Conservation (phyloP, 2,797 vertebrate species). For the Euphonia xanthogaster region DNA sequence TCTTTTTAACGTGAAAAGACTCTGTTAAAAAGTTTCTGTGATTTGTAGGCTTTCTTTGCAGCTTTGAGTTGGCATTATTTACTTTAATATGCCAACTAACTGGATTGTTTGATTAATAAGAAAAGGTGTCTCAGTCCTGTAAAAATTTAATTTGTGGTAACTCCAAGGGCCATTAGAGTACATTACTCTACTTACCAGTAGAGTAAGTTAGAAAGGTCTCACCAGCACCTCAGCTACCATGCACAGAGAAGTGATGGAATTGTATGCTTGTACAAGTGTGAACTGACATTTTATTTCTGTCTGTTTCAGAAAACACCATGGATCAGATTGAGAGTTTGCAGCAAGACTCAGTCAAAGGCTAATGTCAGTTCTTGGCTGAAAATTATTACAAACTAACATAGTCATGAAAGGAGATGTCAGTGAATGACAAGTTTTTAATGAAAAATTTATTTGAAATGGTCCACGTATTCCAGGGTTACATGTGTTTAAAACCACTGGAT, state of each 20-base stretch:
- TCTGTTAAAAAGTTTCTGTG: background rate
- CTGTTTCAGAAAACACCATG: background rate
- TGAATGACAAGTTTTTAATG: background rate
- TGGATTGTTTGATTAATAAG: background rate
- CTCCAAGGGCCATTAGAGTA: background rate
- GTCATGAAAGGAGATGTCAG: background rate
- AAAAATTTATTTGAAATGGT: background rate
- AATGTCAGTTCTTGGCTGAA: background rate
- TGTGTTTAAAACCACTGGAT: background rate
- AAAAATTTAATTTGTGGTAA: background rate
- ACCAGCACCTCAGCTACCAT: background rate
- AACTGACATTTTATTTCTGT: background rate
- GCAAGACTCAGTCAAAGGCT: background rate
- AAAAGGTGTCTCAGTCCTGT: background rate
- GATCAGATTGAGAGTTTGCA: background rate
- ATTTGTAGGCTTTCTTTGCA: background rate
- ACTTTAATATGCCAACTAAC: background rate
- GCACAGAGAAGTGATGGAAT: background rate
- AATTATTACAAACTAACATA: background rate
- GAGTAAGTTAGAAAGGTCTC: background rate
- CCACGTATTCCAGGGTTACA: background rate
- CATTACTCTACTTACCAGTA: too few species aligned
- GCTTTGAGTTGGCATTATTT: background rate
- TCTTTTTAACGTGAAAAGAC: background rate
- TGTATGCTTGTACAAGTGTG: background rate